These are phyloP conservation scores for Thermophis baileyi DNA, from an alignment of 2,113 vertebrate genomes.

Conservation along the genomic window DNA sequence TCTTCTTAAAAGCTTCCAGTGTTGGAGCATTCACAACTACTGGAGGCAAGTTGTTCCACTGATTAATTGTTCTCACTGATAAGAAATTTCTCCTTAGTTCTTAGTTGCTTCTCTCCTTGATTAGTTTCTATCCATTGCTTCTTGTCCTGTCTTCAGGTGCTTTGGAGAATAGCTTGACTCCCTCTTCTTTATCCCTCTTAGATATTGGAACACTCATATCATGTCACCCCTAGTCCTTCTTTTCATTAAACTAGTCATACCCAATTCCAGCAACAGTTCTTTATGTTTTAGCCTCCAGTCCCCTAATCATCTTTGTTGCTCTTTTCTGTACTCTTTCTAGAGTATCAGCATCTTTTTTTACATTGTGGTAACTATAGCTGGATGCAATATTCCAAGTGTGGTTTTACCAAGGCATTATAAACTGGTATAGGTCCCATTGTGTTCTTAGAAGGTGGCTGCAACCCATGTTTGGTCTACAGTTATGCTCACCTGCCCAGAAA, in stretches of 20 bases:
- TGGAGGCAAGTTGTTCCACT: neutral
- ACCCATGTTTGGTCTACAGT: neutral
- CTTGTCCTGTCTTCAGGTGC: too few species aligned
- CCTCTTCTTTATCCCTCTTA: too few species aligned
- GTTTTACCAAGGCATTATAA: neutral
- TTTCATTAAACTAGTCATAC: too few species aligned
- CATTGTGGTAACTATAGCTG: neutral
- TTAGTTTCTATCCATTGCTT: neutral
- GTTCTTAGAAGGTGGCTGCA: neutral
- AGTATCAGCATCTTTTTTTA: too few species aligned
- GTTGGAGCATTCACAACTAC: neutral
- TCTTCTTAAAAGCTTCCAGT: neutral
- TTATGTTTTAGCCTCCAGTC: too few species aligned
- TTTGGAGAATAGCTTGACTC: too few species aligned
- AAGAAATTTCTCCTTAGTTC: neutral
- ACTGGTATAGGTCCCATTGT: neutral
- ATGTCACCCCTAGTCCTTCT: too few species aligned
- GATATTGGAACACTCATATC: too few species aligned
- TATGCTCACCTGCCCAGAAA: neutral
- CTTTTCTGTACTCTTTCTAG: too few species aligned
- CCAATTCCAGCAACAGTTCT: too few species aligned
- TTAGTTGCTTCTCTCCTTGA: neutral
- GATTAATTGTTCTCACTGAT: neutral
- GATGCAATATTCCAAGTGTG: neutral
- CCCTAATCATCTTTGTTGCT: too few species aligned